Evolutionary conservation across 1,140 invertebrate genomes (phyloP).

Genomic region (Danaus melanippus): DNA sequence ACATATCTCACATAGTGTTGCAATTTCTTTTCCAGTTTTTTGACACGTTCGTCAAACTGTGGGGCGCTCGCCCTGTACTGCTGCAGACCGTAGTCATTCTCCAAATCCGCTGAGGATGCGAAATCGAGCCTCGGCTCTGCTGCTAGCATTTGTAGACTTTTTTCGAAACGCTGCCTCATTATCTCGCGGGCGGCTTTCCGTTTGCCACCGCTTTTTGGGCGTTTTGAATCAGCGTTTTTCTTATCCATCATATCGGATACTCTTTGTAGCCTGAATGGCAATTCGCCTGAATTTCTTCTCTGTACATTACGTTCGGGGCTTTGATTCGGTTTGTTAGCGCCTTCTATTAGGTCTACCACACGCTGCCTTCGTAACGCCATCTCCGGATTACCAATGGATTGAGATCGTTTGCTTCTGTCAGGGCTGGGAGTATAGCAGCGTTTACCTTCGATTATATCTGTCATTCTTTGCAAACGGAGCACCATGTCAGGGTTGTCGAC

Average conservation of each 20-base stretch:
- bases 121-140: slow-evolving; percentile 41
- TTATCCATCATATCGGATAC: slow-evolving; percentile 52
- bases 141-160: slow-evolving; percentile 55
- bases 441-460: slow-evolving; percentile 54
- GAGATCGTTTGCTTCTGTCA: slow-evolving; percentile 33
- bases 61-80: slow-evolving; percentile 71
- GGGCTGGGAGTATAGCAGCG: slow-evolving; percentile 36
- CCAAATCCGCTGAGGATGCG: slow-evolving; percentile 40
- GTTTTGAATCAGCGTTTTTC: slow-evolving; percentile 33
- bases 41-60: slow-evolving; percentile 54
- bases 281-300: slow-evolving; percentile 38
- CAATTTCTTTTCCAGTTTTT: slow-evolving; percentile 50
- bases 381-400: slow-evolving; percentile 46
- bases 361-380: slow-evolving; percentile 43
- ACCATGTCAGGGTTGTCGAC: slow-evolving; percentile 41
- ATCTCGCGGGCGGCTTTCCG: slow-evolving; percentile 49
- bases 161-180: slow-evolving; percentile 53
- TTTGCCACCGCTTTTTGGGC: slow-evolving; percentile 34
- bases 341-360: slow-evolving; percentile 47
- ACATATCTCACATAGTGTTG: slow-evolving; percentile 59
- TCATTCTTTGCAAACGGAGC: slow-evolving; percentile 45
- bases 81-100: slow-evolving; percentile 62
- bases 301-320: slow-evolving; percentile 22
- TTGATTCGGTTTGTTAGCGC: slow-evolving; percentile 24
- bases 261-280: slow-evolving; percentile 49